A percentile compares a stretch with the other conserved stretches of the same genome.
Conservation (phyloP, 2,797 vertebrate species). For the Lagocephalus sceleratus region DNA sequence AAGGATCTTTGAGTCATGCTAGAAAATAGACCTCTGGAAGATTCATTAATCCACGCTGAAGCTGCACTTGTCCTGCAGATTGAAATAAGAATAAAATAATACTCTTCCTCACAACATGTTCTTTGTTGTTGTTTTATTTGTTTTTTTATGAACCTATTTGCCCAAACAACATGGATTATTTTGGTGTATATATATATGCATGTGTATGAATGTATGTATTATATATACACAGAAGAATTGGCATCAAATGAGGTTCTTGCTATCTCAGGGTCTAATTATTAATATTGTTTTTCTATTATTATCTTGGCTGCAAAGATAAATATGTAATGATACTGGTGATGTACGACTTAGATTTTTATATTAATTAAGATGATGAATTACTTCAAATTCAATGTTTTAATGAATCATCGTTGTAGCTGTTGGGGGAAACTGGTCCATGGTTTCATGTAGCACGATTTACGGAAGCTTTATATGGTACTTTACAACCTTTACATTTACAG, state of each 20-base stretch:
- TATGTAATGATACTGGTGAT: background rate
- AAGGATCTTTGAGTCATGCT: constrained; percentile 20
- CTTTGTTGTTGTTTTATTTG: too few species aligned
- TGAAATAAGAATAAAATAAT: constrained; percentile 9
- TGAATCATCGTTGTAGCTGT: too few species aligned
- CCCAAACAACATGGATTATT: too few species aligned
- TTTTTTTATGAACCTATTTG: too few species aligned
- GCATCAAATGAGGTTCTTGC: too few species aligned
- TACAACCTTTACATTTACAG: too few species aligned
- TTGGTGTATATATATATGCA: too few species aligned
- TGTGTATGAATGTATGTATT: too few species aligned
- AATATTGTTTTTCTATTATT: background rate
- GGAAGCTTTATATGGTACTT: too few species aligned
- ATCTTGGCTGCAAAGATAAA: background rate
- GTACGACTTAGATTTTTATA: background rate
- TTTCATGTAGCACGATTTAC: too few species aligned
- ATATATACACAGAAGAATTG: too few species aligned
- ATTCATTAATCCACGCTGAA: constrained; percentile 38
- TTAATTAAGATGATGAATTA: background rate
- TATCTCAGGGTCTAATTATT: background rate
- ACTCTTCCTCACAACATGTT: background rate
- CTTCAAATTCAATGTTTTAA: background rate
- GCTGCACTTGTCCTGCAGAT: constrained; percentile 19
- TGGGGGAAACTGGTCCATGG: background rate
- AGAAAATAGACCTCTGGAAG: constrained; percentile 11